These are phyloP conservation scores for Coleophora flavipennella DNA, from an alignment of 2,888 invertebrate species.

Conservation along the genomic window DNA sequence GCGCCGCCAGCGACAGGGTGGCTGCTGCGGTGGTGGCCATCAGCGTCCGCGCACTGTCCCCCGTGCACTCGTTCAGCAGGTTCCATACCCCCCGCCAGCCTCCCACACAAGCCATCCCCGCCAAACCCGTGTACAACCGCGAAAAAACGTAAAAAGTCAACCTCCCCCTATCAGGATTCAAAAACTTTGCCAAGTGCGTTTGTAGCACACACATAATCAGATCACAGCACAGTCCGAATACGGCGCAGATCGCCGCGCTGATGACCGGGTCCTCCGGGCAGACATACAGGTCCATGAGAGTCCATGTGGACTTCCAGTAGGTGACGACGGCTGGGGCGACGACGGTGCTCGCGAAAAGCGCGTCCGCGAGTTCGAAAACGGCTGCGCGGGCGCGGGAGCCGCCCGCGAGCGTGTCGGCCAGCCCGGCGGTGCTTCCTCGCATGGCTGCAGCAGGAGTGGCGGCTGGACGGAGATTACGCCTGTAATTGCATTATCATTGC, in stretches of 20 bases:
- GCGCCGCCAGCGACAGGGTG: constrained; percentile 76
- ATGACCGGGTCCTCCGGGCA: constrained; percentile 72
- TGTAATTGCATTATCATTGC: constrained; percentile 63
- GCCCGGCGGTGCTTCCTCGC: constrained; percentile 79
- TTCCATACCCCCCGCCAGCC: constrained; percentile 92
- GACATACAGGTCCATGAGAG: constrained; percentile 81
- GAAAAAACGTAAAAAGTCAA: constrained; percentile 80
- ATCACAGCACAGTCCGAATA: constrained; percentile 80
- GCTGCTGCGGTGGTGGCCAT: constrained; percentile 77
- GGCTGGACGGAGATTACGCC: constrained; percentile 38
- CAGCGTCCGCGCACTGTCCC: constrained; percentile 71
- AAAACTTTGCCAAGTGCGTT: constrained; percentile 64
- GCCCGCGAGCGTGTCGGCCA: constrained; percentile 74
- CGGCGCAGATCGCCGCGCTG: constrained; percentile 79
- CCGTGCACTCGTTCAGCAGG: constrained; percentile 80
- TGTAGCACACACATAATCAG: constrained; percentile 80
- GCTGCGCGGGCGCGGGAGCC: constrained; percentile 59
- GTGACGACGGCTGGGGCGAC: constrained; percentile 87
- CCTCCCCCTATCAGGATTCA: constrained; percentile 78
- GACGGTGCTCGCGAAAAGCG: constrained; percentile 78
- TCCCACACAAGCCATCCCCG: constrained; percentile 86
- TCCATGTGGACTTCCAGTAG: constrained; percentile 92
- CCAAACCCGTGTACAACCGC: constrained; percentile 81
- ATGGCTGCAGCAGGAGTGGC: constrained; percentile 59
- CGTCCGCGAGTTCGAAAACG: constrained; percentile 79